Evolutionary conservation across 2,888 invertebrate genomes (phyloP), one percentile per base, ranked within the genome.

Genomic region (Eristalis arbustorum): DNA sequence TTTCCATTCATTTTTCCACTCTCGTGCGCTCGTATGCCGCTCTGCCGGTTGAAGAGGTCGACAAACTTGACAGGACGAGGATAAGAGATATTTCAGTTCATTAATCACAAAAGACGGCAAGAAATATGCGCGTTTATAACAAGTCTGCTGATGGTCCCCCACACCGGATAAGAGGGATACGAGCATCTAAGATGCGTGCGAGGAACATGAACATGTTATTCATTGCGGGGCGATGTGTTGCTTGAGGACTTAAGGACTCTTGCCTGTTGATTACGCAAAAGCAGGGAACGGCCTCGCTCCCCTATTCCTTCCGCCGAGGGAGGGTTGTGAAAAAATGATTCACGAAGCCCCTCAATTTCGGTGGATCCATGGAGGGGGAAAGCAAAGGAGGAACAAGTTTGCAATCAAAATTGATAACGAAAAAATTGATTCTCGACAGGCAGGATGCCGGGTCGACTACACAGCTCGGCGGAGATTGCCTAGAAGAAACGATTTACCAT

Each of bases 1-100:
- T 18, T 49, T 49, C 8, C 49, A 3, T 49, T 8, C 49, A 18
- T 71, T 61, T 31, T 22, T 49, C 34, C 56, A 68, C 56, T 69
- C 18, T 63, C 0, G 28, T n/a, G 25, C 13, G 59, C 14, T 34
- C 57, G 25, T n/a, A 23, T 59, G 59, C 42, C 28, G n/a, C 49
- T 28, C 40, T 56, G 22, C 3, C 22, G 6, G 6, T 64, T 74
- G 79, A 25, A 31, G 6, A 42, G 40, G n/a, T 79, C 69, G 56
- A 75, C 40, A 56, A 80, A 80, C 80, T 84, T 66, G 66, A 62
- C 69, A 72, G 74, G 69, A 59, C 74, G 74, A 84, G 75, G 80
- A 81, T 76, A 80, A 84, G 57, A 84, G 76, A 80, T 84, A 84
- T 84, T 81, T 81, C 81, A 84, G 75, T 80, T 84, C 84, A 84